A percentile compares a stretch with the other conserved stretches of the same genome.
Evolutionary conservation across 2,888 invertebrate genomes (phyloP).

Genomic region (Tridacna crocea): DNA sequence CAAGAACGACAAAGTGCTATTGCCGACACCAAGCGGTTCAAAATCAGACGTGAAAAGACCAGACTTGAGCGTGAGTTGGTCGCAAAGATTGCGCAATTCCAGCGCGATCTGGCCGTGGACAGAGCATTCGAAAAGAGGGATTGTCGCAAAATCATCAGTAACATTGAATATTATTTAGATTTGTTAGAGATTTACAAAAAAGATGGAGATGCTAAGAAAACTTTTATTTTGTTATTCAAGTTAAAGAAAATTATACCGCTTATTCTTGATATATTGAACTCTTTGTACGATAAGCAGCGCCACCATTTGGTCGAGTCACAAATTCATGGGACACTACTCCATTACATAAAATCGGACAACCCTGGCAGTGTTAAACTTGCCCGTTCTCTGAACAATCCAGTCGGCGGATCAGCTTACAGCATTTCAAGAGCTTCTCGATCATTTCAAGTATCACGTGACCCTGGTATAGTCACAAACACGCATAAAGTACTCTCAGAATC

Average conservation of each 20-base stretch:
- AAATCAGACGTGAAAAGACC: not conserved
- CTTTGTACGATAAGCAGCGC: slow-evolving; percentile 16
- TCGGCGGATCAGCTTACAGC: not conserved
- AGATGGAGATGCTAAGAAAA: not conserved
- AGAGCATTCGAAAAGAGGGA: not conserved
- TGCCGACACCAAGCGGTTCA: not conserved
- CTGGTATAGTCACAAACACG: not conserved
- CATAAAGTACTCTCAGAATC: not conserved
- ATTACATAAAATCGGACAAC: slow-evolving; percentile 22
- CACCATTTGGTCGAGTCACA: slow-evolving; percentile 6
- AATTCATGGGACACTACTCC: not conserved
- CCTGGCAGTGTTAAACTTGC: slow-evolving; percentile 17
- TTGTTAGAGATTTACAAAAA: not conserved
- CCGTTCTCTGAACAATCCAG: slow-evolving; percentile 9
- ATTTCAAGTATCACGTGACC: not conserved
- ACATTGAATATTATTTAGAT: slow-evolving; percentile 7
- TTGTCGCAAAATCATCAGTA: not conserved
- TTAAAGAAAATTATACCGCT: not conserved
- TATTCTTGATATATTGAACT: slow-evolving; percentile 17
- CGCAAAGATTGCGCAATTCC: not conserved
- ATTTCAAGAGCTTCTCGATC: slow-evolving; percentile 1
- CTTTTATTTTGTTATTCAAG: slow-evolving; percentile 19
- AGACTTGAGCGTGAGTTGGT: slow-evolving; percentile 10
- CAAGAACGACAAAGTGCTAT: slow-evolving; percentile 12
- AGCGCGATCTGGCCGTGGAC: not conserved